phyloP scores from a whole-genome alignment of 2,888 invertebrate genomes.

The Rambutsinella grinnellia region DNA sequence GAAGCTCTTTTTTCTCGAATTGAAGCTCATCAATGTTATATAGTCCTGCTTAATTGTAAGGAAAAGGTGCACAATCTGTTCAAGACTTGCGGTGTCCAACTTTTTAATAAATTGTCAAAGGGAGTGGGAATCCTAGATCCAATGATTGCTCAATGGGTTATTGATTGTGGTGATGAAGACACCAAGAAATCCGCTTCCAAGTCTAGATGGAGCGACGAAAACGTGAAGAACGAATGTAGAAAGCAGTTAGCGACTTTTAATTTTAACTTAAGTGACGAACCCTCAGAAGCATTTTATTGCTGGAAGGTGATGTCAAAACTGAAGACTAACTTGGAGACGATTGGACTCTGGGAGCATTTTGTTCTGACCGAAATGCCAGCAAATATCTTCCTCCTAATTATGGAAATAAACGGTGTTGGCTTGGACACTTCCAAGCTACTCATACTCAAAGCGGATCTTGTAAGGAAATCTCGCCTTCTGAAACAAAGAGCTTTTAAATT shows the following conservation, averaged over 20 bases:
- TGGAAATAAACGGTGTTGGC: slow-evolving; percentile 86
- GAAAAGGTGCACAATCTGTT: slow-evolving; percentile 74
- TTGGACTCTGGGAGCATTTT: slow-evolving; percentile 72
- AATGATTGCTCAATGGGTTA: slow-evolving; percentile 80
- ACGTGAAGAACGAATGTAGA: slow-evolving; percentile 34
- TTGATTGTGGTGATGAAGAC: slow-evolving; percentile 77
- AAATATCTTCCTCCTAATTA: slow-evolving; percentile 77
- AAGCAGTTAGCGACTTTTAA: slow-evolving; percentile 67
- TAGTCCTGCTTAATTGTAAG: slow-evolving; percentile 73
- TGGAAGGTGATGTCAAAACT: slow-evolving; percentile 71
- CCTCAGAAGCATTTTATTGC: slow-evolving; percentile 71
- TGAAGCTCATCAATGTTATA: slow-evolving; percentile 8
- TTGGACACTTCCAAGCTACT: slow-evolving; percentile 76
- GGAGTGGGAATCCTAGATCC: slow-evolving; percentile 75
- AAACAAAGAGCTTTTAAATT: slow-evolving; percentile 81
- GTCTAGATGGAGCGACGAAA: slow-evolving; percentile 30
- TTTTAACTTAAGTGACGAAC: slow-evolving; percentile 65
- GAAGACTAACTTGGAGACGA: slow-evolving; percentile 70
- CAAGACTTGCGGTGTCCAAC: slow-evolving; percentile 70
- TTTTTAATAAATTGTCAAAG: slow-evolving; percentile 66
- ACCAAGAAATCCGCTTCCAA: slow-evolving; percentile 33
- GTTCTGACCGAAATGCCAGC: slow-evolving; percentile 81
- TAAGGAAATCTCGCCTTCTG: slow-evolving; percentile 76
- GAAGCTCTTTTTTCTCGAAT: slow-evolving; percentile 10
- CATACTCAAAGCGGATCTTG: slow-evolving; percentile 75